Conservation (phyloP, 2,888 invertebrate genomes). For the Stenodera caucasica region DNA sequence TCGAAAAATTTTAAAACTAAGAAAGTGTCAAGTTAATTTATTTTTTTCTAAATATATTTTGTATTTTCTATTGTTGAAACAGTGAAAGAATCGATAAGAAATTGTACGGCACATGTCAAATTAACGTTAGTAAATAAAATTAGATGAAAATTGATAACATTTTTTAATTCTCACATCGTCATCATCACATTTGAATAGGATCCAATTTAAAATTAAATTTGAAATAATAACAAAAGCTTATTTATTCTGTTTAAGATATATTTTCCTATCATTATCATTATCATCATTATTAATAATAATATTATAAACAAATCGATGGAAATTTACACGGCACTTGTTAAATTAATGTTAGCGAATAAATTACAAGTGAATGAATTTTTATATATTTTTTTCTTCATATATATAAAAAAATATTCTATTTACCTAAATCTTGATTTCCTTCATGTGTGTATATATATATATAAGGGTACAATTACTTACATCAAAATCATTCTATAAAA, state of each 20-base stretch:
- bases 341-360: constrained; percentile 23
- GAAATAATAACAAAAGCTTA: not conserved
- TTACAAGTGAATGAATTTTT: constrained; percentile 21
- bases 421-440: constrained; percentile 16
- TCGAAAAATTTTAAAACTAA: not conserved
- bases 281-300: not conserved
- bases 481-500: constrained; percentile 26
- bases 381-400: constrained; percentile 9
- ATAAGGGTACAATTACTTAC: constrained; percentile 25
- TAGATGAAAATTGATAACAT: not conserved
- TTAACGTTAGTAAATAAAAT: constrained; percentile 10
- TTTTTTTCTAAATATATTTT: constrained; percentile 27
- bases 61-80: constrained; percentile 16
- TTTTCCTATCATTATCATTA: not conserved
- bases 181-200: too few species aligned
- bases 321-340: constrained; percentile 20
- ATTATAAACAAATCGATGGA: constrained; percentile 17
- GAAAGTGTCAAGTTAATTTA: constrained; percentile 16
- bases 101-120: constrained; percentile 24
- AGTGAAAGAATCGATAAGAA: constrained; percentile 14
- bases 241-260: not conserved
- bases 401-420: constrained; percentile 27
- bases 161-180: not conserved
- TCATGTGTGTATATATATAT: too few species aligned
- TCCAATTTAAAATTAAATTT: not conserved